phyloP scores from a whole-genome alignment of 2,888 invertebrate species.

The Acholoe squamosa region DNA sequence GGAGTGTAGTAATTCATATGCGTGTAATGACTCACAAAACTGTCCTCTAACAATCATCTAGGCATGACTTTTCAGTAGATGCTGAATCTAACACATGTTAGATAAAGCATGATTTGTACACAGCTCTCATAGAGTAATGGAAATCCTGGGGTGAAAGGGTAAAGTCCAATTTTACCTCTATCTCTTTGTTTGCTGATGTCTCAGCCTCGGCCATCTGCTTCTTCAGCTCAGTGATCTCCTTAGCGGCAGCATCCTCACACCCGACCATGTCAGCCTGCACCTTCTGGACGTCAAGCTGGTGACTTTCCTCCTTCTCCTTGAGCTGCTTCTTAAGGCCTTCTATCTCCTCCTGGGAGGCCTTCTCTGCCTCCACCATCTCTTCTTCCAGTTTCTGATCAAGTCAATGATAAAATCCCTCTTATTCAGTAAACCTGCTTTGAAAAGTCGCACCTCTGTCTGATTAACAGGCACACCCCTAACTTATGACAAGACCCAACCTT shows the following conservation, averaged over 20 bases:
- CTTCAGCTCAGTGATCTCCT: neutral
- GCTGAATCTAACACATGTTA: too few relatives aligned
- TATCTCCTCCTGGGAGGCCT: slow-evolving; percentile 23
- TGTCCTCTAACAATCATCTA: too few relatives aligned
- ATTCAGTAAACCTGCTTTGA: neutral
- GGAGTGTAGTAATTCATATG: too few relatives aligned
- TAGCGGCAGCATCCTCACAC: slow-evolving; percentile 15
- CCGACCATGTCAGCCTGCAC: slow-evolving; percentile 18
- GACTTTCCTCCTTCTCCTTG: neutral
- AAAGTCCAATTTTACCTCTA: neutral
- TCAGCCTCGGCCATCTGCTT: slow-evolving; percentile 31
- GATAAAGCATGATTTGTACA: too few relatives aligned
- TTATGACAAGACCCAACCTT: too few relatives aligned
- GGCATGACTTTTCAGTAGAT: too few relatives aligned
- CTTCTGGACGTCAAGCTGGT: neutral
- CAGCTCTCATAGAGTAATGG: neutral
- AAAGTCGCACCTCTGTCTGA: too few relatives aligned
- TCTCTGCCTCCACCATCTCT: slow-evolving; percentile 27
- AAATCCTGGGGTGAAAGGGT: too few relatives aligned
- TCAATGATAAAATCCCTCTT: neutral
- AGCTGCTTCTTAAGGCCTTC: slow-evolving; percentile 13
- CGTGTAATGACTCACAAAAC: too few relatives aligned
- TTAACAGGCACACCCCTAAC: too few relatives aligned
- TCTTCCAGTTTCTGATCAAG: slow-evolving; percentile 11
- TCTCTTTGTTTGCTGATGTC: neutral